Percentiles rank a stretch among this genome's conserved stretches.
Conservation (phyloP, 2,797 vertebrate species). For the Hydrocynus forskahlii region DNA sequence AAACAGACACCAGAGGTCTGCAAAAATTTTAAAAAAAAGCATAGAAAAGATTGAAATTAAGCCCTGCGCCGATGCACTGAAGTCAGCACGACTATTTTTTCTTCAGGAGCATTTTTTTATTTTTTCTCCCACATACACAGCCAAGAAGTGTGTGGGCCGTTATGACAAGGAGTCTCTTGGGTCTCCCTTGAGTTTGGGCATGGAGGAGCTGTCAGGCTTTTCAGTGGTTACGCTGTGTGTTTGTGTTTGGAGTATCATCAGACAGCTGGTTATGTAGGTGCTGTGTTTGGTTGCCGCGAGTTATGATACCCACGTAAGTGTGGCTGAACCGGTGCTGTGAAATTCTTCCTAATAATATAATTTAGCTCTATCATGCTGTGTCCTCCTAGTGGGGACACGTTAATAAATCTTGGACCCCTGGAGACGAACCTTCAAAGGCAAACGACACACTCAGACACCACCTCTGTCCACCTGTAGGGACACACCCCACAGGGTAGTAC, state of each 20-base stretch:
- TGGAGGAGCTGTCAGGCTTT: constrained; percentile 41
- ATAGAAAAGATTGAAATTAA: constrained; percentile 37
- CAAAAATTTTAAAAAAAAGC: constrained; percentile 24
- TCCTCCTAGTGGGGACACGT: constrained; percentile 29
- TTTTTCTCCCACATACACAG: constrained; percentile 34
- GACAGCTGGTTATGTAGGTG: constrained; percentile 38
- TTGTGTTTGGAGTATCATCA: constrained; percentile 29
- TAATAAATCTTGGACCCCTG: not conserved
- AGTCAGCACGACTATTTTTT: constrained; percentile 15
- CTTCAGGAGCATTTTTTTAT: not conserved
- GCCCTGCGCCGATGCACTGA: constrained; percentile 5
- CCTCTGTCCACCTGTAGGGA: not conserved
- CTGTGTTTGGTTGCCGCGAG: not conserved
- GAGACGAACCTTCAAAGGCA: not conserved
- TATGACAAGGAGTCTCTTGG: constrained; percentile 40
- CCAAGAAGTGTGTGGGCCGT: constrained; percentile 37
- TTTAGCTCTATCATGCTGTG: not conserved
- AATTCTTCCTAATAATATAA: not conserved
- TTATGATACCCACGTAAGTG: constrained; percentile 12
- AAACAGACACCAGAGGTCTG: constrained; percentile 31
- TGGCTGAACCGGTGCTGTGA: constrained; percentile 2
- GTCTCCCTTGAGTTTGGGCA: constrained; percentile 35
- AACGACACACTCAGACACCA: not conserved
- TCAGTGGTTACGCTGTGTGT: constrained; percentile 26
- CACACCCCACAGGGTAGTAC: too few relatives aligned